These are phyloP conservation scores for Mimachlamys varia DNA, from an alignment of 2,888 invertebrate genomes.

Conservation along the genomic window DNA sequence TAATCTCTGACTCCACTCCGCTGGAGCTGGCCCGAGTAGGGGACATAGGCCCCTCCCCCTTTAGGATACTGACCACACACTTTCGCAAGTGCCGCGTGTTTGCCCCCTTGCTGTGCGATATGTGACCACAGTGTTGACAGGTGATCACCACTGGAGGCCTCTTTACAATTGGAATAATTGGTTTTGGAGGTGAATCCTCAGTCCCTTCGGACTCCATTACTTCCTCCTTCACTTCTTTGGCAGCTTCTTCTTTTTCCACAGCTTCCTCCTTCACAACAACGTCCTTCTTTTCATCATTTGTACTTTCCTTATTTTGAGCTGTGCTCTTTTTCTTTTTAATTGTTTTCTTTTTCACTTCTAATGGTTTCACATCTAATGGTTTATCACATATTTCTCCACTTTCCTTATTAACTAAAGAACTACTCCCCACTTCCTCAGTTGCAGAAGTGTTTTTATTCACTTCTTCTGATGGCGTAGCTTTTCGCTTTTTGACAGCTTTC, in stretches of 20 bases:
- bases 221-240: slow-evolving; percentile 38
- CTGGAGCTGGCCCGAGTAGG: slow-evolving; percentile 20
- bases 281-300: slow-evolving; percentile 43
- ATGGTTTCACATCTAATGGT: neutral
- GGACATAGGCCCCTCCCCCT: slow-evolving; percentile 35
- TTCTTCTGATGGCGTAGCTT: slow-evolving; percentile 31
- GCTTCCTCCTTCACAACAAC: slow-evolving; percentile 38
- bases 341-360: slow-evolving; percentile 47
- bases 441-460: slow-evolving; percentile 38
- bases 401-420: neutral
- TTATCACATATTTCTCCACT: neutral
- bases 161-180: slow-evolving; percentile 16
- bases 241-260: slow-evolving; percentile 38
- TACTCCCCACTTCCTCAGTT: neutral
- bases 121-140: slow-evolving; percentile 58
- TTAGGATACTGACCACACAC: slow-evolving; percentile 51
- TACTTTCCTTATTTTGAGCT: slow-evolving; percentile 43
- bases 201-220: slow-evolving; percentile 39
- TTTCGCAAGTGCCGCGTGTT: slow-evolving; percentile 66
- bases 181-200: slow-evolving; percentile 30
- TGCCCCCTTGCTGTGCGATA: slow-evolving; percentile 64
- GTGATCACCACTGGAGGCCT: slow-evolving; percentile 45
- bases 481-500: slow-evolving; percentile 48
- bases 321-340: slow-evolving; percentile 20
- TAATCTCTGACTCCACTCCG: neutral